Base-by-base conservation (phyloP, 2,113 vertebrate genomes). In the Neomonachus schauinslandi region DNA sequence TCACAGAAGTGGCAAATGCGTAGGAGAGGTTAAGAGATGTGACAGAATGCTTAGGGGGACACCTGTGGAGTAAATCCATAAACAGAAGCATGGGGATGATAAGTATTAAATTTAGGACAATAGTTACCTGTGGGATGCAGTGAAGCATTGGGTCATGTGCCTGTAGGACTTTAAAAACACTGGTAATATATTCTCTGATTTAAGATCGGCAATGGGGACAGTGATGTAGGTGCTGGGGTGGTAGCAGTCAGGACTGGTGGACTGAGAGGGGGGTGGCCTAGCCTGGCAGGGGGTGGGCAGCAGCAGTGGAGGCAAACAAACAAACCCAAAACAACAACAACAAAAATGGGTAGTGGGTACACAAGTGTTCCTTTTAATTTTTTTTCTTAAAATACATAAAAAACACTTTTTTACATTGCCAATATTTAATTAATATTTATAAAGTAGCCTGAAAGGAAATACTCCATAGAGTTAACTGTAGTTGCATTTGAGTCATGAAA, bases 381-480 rank as follows among this genome's bases (percentile, higher is more conserved):
- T 19, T 61, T 51, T 36, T 72, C 24, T 88, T 86, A 85, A 91
- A 91, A 96, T 74, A 18, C 24, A 93, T 39, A 65, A 33, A 28
- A 94, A 92, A 77, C 77, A 76, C 39, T 55, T 91, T 95, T 76
- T n/a, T 33, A 51, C 39, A 0, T 13, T 72, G 14, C 82, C 71
- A 59, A 49, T 94, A 93, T 74, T 92, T 94, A 76, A 87, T 92
- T 69, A 91, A 1, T 6, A 63, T 49, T 86, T 92, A 83, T 24
- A 79, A 94, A 85, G 85, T 90, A 86, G 19, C 6, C 7, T 57
- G 9, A 92, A 71, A 95, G 72, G 69, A 85, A 81, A 86, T 87
- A 61, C 46, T 85, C 65, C 31, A 79, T 26, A 79, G 21, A 77
- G 28, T 67, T 96, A 53, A 65, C 1, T 94, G 31, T 8, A 57